These are phyloP conservation scores for Acrocephalus arundinaceus DNA, from an alignment of 2,113 vertebrate species.

Conservation along the genomic window DNA sequence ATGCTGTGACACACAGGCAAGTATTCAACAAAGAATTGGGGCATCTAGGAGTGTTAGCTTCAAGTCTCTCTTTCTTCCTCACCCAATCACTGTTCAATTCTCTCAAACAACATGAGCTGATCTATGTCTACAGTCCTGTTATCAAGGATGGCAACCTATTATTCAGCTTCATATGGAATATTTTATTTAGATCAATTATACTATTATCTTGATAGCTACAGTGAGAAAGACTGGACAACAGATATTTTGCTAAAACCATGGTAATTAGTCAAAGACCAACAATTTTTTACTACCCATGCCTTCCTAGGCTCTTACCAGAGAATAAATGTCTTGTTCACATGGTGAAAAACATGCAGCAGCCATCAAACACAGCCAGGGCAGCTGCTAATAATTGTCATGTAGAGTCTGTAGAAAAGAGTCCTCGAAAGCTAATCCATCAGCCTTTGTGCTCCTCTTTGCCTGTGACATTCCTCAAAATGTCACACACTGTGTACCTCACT, in stretches of 20 bases:
- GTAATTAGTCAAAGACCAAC: neutral
- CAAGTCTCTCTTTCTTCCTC: neutral
- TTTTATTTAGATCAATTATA: neutral
- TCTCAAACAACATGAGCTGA: neutral
- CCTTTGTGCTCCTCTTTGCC: neutral
- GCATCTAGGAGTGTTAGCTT: neutral
- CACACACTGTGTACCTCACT: neutral
- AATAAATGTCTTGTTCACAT: neutral
- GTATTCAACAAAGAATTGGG: neutral
- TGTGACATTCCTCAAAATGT: neutral
- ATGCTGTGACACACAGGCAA: neutral
- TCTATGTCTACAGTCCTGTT: neutral
- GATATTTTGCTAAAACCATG: neutral
- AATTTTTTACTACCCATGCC: neutral
- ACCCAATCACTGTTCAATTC: neutral
- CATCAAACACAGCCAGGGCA: neutral
- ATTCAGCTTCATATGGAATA: neutral
- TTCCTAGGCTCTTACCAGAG: neutral
- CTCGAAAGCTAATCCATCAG: neutral
- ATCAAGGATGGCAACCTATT: neutral
- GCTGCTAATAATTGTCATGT: neutral
- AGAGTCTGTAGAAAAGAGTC: neutral
- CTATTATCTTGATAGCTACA: neutral
- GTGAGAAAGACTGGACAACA: neutral
- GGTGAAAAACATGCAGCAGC: neutral